Percentiles rank a stretch among this genome's conserved stretches.
Evolutionary conservation across 2,888 invertebrate species (phyloP).

Genomic region (Nomada ruficornis): DNA sequence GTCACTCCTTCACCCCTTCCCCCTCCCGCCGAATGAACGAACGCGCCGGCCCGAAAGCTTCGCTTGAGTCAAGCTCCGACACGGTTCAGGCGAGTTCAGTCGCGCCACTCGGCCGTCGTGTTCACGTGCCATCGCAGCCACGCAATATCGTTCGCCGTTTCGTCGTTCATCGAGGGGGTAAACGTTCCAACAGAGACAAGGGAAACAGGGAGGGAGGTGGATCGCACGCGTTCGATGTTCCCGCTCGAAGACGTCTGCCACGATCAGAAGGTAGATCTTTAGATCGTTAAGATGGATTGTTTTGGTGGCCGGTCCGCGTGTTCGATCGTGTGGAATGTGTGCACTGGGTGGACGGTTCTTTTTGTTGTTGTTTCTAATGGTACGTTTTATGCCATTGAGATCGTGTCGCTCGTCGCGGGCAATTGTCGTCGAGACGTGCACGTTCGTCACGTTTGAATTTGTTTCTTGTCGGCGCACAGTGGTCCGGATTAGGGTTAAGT

Average conservation of each 20-base stretch:
- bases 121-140: conserved; percentile 70
- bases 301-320: conserved; percentile 38
- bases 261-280: conserved; percentile 56
- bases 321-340: conserved; percentile 22
- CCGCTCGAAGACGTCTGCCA: conserved; percentile 46
- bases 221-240: conserved; percentile 61
- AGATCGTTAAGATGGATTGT: conserved; percentile 43
- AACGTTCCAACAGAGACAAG: conserved; percentile 21
- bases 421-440: neutral
- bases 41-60: conserved; percentile 61
- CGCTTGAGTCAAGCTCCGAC: conserved; percentile 72
- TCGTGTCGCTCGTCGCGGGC: neutral
- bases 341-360: too few relatives aligned
- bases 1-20: neutral
- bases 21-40: conserved; percentile 17
- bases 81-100: conserved; percentile 81
- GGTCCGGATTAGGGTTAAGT: too few relatives aligned
- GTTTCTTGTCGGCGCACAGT: too few relatives aligned
- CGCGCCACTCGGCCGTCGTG: conserved; percentile 76
- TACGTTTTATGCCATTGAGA: too few relatives aligned
- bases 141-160: conserved; percentile 48
- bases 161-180: conserved; percentile 2
- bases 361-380: too few relatives aligned
- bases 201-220: conserved; percentile 39
- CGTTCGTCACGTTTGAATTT: neutral